Conservation (phyloP, 2,113 vertebrate genomes). For the Odocoileus hemionus region DNA sequence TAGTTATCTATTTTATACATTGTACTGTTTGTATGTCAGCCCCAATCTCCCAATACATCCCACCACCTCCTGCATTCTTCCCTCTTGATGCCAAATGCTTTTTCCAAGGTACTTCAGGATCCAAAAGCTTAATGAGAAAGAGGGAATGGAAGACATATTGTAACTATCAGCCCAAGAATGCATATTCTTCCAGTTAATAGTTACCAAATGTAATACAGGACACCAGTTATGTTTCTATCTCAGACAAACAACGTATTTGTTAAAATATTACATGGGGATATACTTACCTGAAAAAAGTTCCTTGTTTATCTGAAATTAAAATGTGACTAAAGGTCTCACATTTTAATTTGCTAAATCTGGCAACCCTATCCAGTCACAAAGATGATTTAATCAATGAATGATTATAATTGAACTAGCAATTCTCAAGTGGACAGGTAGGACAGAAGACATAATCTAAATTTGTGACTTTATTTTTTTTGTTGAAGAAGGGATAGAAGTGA, state of each 20-base stretch:
- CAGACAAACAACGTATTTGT: background rate
- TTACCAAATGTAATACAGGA: background rate
- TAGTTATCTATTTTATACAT: background rate
- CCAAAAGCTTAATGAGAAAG: background rate
- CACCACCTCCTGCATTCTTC: background rate
- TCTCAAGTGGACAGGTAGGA: background rate
- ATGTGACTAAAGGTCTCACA: background rate
- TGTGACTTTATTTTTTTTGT: background rate
- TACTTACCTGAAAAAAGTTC: background rate
- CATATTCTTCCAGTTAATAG: background rate
- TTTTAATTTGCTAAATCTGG: background rate
- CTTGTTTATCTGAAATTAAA: background rate
- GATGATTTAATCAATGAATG: background rate
- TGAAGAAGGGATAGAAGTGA: background rate
- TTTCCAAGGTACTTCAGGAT: background rate
- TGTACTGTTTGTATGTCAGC: background rate
- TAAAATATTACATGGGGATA: background rate
- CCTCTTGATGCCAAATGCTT: background rate
- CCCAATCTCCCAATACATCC: background rate
- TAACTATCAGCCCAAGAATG: background rate
- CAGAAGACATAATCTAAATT: background rate
- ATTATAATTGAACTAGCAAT: background rate
- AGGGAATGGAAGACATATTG: background rate
- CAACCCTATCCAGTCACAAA: rapidly evolving
- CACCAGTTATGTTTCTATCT: background rate